Evolutionary conservation across 2,113 vertebrate genomes (phyloP), one percentile per base, ranked within the genome.

Genomic region (Turnix velox): DNA sequence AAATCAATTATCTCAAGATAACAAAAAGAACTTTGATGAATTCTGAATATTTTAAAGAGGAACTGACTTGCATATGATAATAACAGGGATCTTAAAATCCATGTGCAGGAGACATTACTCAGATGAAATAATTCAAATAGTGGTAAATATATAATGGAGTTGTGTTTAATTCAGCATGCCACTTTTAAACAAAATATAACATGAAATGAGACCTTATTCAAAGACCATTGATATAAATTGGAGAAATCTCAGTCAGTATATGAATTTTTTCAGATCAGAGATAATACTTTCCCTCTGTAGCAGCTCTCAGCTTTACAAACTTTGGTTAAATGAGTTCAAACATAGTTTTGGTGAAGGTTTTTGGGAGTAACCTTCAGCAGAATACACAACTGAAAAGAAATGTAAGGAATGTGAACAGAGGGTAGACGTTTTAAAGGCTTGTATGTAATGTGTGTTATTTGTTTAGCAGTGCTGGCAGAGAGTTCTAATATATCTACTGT

Each of bases 1-100:
- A 93, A 76, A 90, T 88, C 24, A 80, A 15, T 94, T 93, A 68
- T 71, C 15, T 72, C 49, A 73, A 78, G 87, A 82, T 87, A 93
- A 87, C 8, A 24, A 49, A 67, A 83, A 7, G 24, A 87, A 52
- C 39, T 46, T 88, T 72, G 27, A 82, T 79, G 54, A 92, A 76
- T 31, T 45, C 51, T 23, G 78, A 65, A 57, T 57, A 23, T 45
- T 88, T 92, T 66, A 51, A 82, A 92, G 82, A 58, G 5, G 17
- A 92, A 65, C 82, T 80, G 76, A 40, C 51, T 66, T 74, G 31
- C 2, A 1, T 39, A 45, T 37, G 51, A 74, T 76, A 88, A 85
- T 49, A 95, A 55, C 7, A 11, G 33, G 57, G 20, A 14, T 58
- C 19, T 78, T 68, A 52, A 82, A 76, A 92, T 81, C 69, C 37